Evolutionary conservation across 2,113 vertebrate species (phyloP).

Genomic region (Sinosuthora webbiana): DNA sequence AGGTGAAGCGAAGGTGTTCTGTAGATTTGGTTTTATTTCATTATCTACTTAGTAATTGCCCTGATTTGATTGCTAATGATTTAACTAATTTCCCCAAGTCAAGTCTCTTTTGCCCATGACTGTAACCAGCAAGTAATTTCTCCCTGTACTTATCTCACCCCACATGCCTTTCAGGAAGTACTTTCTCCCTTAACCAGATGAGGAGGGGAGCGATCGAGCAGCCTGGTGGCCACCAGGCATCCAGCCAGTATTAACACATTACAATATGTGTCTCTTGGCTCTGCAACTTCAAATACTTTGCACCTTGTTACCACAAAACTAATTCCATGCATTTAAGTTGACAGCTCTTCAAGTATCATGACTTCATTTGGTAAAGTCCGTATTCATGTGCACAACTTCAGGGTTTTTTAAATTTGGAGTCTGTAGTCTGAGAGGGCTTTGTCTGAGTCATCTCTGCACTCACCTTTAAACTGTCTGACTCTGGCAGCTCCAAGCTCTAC

Average conservation of each 20-base stretch:
- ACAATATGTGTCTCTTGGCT: rapidly evolving
- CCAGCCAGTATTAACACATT: neutral
- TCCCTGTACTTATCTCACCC: neutral
- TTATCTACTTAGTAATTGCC: neutral
- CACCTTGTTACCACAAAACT: neutral
- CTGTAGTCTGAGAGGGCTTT: neutral
- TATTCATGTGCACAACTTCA: neutral
- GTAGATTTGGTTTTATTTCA: neutral
- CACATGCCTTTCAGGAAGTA: neutral
- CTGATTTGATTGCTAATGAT: neutral
- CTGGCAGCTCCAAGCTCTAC: neutral
- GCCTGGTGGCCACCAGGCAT: neutral
- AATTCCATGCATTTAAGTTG: neutral
- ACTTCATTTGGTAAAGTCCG: neutral
- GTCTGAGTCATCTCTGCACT: neutral
- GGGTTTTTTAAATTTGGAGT: neutral
- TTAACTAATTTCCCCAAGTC: neutral
- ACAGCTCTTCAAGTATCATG: neutral
- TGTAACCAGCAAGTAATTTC: rapidly evolving
- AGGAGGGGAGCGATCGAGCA: neutral
- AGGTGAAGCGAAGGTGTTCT: neutral
- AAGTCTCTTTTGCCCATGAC: rapidly evolving
- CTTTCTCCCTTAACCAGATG: neutral
- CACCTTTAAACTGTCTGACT: neutral
- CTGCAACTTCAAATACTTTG: neutral